Percentiles rank a stretch among this genome's conserved stretches.
Conservation (phyloP, 2,797 vertebrate genomes). For the Remorina albescens region DNA sequence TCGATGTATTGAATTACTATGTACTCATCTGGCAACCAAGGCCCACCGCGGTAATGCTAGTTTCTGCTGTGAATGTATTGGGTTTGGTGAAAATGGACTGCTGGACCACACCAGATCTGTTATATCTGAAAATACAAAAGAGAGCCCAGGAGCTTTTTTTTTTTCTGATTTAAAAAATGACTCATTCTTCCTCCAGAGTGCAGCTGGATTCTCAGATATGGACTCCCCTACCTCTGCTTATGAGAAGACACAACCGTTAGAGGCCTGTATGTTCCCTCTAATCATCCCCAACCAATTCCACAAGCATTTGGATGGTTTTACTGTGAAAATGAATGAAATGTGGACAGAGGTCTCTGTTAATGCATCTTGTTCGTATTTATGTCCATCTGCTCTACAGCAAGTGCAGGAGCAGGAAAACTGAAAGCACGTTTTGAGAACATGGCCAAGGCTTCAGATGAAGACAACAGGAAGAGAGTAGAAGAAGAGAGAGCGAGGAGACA, state of each 20-base stretch:
- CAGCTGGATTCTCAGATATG: conserved; percentile 90
- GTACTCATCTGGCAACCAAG: not conserved
- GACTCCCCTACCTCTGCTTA: conserved; percentile 89
- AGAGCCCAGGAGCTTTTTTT: not conserved
- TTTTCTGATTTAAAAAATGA: not conserved
- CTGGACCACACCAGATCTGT: not conserved
- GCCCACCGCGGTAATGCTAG: no score
- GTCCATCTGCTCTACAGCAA: conserved; percentile 71
- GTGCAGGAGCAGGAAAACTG: conserved; percentile 88
- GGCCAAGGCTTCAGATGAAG: conserved; percentile 88
- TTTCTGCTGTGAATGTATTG: no score
- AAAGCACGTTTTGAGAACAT: conserved; percentile 92
- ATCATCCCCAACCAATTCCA: not conserved
- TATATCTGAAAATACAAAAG: not conserved
- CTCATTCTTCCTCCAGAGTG: conserved; percentile 81
- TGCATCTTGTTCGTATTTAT: not conserved
- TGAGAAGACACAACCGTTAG: conserved; percentile 89
- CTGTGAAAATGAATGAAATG: not conserved
- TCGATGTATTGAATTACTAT: not conserved
- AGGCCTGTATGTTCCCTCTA: conserved; percentile 87
- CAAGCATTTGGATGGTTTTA: not conserved
- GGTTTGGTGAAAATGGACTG: no score
- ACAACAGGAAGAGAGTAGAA: conserved; percentile 86
- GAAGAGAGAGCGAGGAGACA: conserved; percentile 84
- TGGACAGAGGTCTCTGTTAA: not conserved